These are phyloP conservation scores for Sciurus niger DNA, from an alignment of 2,113 vertebrate genomes.

Conservation along the genomic window DNA sequence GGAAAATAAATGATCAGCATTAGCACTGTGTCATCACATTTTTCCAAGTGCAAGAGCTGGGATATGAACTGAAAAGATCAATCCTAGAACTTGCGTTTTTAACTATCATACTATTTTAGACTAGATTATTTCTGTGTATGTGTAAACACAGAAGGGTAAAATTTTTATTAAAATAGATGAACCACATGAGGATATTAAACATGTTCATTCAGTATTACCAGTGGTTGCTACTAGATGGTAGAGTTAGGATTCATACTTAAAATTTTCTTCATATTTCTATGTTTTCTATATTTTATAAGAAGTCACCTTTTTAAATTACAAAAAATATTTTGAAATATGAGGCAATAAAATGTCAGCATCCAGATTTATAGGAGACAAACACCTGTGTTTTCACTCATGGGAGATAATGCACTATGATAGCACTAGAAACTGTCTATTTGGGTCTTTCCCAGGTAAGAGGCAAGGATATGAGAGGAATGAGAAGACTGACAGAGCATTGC, in stretches of 20 bases:
- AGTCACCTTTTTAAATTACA: not conserved
- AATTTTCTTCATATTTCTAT: not conserved
- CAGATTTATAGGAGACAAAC: not conserved
- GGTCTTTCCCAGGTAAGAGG: not conserved
- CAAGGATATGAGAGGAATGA: not conserved
- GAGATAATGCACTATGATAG: not conserved
- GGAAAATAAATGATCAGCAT: not conserved
- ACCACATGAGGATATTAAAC: not conserved
- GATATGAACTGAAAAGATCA: not conserved
- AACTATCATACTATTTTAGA: too few relatives aligned
- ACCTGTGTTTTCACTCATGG: not conserved
- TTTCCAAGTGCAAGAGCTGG: not conserved
- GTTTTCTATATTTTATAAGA: not conserved
- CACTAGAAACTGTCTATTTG: not conserved
- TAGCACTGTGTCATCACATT: not conserved
- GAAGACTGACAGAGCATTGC: not conserved
- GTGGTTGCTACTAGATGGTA: not conserved
- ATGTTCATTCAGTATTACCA: not conserved
- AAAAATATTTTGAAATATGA: not conserved
- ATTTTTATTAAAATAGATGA: constrained; percentile 7
- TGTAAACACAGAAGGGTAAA: not conserved
- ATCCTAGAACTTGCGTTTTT: not conserved
- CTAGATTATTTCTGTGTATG: not conserved
- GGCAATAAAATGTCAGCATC: not conserved
- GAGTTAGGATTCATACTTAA: not conserved